Conservation (phyloP, 2,113 vertebrate species). For the Macquaria australasica region DNA sequence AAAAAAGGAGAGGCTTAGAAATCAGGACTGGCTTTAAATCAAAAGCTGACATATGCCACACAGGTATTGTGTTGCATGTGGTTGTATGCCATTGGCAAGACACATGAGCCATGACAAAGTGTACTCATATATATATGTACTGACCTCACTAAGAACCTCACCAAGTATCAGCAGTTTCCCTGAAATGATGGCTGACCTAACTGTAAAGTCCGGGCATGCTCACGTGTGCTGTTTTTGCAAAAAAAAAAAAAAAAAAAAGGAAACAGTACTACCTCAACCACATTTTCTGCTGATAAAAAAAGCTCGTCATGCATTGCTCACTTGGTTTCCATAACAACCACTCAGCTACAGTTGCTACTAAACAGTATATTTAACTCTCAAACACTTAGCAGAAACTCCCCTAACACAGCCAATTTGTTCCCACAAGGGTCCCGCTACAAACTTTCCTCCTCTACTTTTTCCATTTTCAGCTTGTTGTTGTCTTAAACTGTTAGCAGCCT, state of each 20-base stretch:
- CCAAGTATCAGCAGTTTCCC: conserved; percentile 46
- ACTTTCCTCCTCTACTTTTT: conserved; percentile 59
- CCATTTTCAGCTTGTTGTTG: conserved; percentile 57
- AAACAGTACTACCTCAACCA: conserved; percentile 45
- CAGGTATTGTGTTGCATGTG: conserved; percentile 42
- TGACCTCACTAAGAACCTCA: conserved; percentile 6
- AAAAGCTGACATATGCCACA: conserved; percentile 22
- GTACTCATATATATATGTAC: neutral
- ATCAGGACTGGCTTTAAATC: conserved; percentile 29
- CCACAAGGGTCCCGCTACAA: conserved; percentile 47
- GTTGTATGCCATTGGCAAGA: conserved; percentile 6
- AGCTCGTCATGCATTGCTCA: conserved; percentile 62
- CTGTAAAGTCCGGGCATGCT: conserved; percentile 7
- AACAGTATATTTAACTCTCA: conserved; percentile 65
- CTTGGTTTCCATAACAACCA: conserved; percentile 59
- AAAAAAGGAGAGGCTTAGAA: neutral
- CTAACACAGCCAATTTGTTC: conserved; percentile 59
- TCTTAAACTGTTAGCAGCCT: conserved; percentile 36
- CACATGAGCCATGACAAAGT: conserved; percentile 25
- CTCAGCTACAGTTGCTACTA: conserved; percentile 64
- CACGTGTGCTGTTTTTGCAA: conserved; percentile 26
- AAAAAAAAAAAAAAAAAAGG: no score
- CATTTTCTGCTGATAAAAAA: conserved; percentile 66
- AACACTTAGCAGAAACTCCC: conserved; percentile 65
- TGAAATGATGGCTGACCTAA: conserved; percentile 44